Conservation (phyloP, 2,888 invertebrate species). For the Eurytoma adleriae region DNA sequence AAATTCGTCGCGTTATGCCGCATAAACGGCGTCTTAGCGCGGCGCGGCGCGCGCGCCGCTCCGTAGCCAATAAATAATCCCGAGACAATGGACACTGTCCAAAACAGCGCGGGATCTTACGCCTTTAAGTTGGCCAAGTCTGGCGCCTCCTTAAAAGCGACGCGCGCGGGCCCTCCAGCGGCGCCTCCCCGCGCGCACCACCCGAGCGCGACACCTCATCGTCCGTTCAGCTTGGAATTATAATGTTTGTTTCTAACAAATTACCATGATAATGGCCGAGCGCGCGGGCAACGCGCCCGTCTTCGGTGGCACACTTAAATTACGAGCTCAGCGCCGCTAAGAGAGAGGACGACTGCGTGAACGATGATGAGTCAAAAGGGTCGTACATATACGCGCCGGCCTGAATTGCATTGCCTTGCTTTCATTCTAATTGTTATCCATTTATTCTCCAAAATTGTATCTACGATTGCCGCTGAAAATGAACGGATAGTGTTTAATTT, state of each 20-base stretch:
- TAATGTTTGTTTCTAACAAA: conserved; percentile 77
- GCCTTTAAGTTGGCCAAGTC: conserved; percentile 69
- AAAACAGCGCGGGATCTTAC: conserved; percentile 75
- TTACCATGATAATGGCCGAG: conserved; percentile 75
- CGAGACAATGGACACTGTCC: conserved; percentile 76
- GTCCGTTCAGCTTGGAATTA: conserved; percentile 67
- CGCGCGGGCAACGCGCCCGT: conserved; percentile 63
- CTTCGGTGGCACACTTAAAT: conserved; percentile 73
- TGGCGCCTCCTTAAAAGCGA: conserved; percentile 64
- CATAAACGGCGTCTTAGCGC: conserved; percentile 69
- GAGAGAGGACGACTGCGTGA: conserved; percentile 17
- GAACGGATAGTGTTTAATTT: too few relatives aligned
- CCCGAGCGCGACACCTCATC: conserved; percentile 52
- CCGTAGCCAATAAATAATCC: conserved; percentile 74
- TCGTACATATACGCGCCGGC: conserved; percentile 39
- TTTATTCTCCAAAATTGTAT: too few relatives aligned
- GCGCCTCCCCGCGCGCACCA: conserved; percentile 1
- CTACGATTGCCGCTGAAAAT: too few relatives aligned
- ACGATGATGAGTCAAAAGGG: conserved; percentile 57
- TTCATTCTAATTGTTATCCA: too few relatives aligned
- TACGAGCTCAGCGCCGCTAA: conserved; percentile 63
- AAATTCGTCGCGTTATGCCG: conserved; percentile 49
- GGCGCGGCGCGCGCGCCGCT: conserved; percentile 66
- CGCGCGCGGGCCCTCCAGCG: conserved; percentile 55
- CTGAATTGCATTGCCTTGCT: conserved; percentile 8